A percentile compares a stretch with the other conserved stretches of the same genome.
phyloP scores from a whole-genome alignment of 2,888 invertebrate genomes.

The Dicycla oo region DNA sequence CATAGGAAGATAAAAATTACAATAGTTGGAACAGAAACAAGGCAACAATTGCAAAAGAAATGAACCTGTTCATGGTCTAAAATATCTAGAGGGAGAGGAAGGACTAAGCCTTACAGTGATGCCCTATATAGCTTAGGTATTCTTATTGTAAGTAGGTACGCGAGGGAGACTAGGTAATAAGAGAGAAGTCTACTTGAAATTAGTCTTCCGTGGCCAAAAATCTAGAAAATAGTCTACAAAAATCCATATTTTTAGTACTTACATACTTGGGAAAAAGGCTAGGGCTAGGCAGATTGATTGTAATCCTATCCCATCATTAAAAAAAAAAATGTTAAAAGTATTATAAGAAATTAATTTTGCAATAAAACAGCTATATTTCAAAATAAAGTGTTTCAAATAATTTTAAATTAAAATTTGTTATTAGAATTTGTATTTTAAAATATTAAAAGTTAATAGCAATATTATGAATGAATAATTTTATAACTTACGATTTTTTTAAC shows the following conservation, averaged over 20 bases:
- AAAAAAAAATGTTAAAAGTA: neutral
- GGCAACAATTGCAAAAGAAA: neutral
- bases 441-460: conserved; percentile 19
- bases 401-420: conserved; percentile 18
- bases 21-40: neutral
- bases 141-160: no score
- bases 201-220: no score
- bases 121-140: no score
- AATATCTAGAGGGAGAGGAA: no score
- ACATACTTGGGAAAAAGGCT: neutral
- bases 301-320: neutral
- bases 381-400: conserved; percentile 22
- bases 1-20: neutral
- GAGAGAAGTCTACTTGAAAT: no score
- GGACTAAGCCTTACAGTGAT: no score
- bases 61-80: neutral
- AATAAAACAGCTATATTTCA: neutral
- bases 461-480: conserved; percentile 35
- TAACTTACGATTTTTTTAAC: conserved; percentile 19
- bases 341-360: conserved; percentile 8
- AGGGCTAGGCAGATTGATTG: neutral
- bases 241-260: neutral
- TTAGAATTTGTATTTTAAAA: conserved; percentile 1
- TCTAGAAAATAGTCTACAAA: neutral
- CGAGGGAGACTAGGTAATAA: no score